Evolutionary conservation across 2,888 invertebrate genomes (phyloP).

Genomic region (Emmelina monodactyla): DNA sequence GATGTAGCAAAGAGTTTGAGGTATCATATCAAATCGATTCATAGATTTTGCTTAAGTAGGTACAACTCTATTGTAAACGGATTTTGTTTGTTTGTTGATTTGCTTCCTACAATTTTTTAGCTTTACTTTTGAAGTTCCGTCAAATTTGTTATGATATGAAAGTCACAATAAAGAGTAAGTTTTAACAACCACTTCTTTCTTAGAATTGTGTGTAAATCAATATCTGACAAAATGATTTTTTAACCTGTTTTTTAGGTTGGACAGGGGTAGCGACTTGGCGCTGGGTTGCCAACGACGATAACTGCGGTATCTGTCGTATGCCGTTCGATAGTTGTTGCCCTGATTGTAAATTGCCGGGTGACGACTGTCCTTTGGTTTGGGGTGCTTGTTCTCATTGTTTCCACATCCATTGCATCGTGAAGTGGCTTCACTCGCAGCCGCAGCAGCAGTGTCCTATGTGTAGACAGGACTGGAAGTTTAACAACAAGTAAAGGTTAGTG

Average conservation of each 20-base stretch:
- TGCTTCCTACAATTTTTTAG: too few species aligned
- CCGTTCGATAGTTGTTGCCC: slow-evolving; percentile 98
- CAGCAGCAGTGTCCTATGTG: slow-evolving; percentile 96
- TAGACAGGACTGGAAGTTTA: slow-evolving; percentile 98
- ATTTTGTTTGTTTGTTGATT: too few species aligned
- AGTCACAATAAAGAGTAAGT: slow-evolving; percentile 70
- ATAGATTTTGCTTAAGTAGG: too few species aligned
- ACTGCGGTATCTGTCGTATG: slow-evolving; percentile 98
- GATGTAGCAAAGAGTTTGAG: too few species aligned
- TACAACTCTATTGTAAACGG: too few species aligned
- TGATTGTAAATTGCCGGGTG: slow-evolving; percentile 96
- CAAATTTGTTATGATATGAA: slow-evolving; percentile 67
- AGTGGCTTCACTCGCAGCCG: slow-evolving; percentile 96
- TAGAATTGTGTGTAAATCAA: not conserved
- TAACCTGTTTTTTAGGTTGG: slow-evolving; percentile 80
- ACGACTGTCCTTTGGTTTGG: slow-evolving; percentile 98
- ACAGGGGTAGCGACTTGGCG: slow-evolving; percentile 97
- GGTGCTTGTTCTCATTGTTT: slow-evolving; percentile 99
- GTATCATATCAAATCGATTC: too few species aligned
- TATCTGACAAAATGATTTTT: too few species aligned
- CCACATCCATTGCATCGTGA: slow-evolving; percentile 99
- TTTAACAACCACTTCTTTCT: slow-evolving; percentile 5
- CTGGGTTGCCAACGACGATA: slow-evolving; percentile 99
- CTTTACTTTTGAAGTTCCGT: too few species aligned
- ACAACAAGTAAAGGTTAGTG: slow-evolving; percentile 67